These are phyloP conservation scores for Pristionchus mayeri DNA, from an alignment of 2,888 invertebrate genomes.

Conservation along the genomic window DNA sequence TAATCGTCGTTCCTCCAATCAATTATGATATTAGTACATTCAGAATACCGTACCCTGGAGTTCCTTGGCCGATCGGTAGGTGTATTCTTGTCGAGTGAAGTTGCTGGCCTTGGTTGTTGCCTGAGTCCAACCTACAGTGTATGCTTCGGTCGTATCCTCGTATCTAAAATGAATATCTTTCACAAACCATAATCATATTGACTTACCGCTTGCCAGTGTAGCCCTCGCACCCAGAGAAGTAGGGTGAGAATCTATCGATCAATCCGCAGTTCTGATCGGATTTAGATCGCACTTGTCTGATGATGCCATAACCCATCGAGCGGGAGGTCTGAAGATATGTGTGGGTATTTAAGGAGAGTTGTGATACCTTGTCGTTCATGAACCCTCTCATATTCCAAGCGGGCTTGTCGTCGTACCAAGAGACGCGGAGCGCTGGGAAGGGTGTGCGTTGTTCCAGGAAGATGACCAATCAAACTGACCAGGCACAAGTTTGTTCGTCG, in stretches of 20 bases:
- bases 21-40: not conserved
- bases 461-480: conserved; percentile 18
- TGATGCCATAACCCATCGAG: conserved; percentile 80
- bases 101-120: not conserved
- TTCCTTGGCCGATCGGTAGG: conserved; percentile 54
- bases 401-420: conserved; percentile 79
- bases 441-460: not conserved
- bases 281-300: conserved; percentile 79
- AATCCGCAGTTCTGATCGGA: conserved; percentile 55
- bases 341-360: not conserved
- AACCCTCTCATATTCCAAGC: conserved; percentile 79
- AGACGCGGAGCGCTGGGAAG: conserved; percentile 76
- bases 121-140: conserved; percentile 45
- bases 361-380: conserved; percentile 78
- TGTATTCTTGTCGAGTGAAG: conserved; percentile 53
- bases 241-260: conserved; percentile 48
- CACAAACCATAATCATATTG: not conserved
- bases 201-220: conserved; percentile 14
- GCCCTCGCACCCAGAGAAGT: conserved; percentile 56
- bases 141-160: conserved; percentile 49
- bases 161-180: conserved; percentile 46
- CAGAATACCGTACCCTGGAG: conserved; percentile 52
- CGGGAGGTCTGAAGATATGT: conserved; percentile 76
- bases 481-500: conserved; percentile 53
- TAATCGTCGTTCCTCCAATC: conserved; percentile 29